These are phyloP conservation scores for Hippopotamyrus pictus DNA, from an alignment of 2,797 vertebrate genomes.

Conservation along the genomic window DNA sequence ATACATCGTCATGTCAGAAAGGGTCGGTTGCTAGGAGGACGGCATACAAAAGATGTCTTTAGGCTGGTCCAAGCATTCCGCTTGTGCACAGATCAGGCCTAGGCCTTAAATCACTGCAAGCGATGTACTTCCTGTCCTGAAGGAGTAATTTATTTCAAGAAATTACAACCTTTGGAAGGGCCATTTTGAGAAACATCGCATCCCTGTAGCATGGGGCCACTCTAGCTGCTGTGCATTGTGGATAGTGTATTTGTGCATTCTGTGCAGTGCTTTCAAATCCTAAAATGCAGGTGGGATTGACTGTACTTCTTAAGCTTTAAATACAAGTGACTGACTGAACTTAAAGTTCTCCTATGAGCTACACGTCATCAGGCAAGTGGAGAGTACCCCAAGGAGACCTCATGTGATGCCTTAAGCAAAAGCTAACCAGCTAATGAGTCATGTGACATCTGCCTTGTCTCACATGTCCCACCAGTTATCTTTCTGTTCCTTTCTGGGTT, in stretches of 20 bases:
- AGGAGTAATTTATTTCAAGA: background rate
- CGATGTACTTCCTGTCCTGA: background rate
- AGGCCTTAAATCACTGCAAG: background rate
- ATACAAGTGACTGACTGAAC: background rate
- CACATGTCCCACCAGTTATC: background rate
- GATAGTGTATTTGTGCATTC: background rate
- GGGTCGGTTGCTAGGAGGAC: conserved; percentile 79
- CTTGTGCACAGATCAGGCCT: background rate
- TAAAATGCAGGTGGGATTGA: background rate
- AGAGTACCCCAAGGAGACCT: background rate
- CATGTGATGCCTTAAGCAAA: background rate
- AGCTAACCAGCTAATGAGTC: background rate
- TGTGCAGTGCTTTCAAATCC: background rate
- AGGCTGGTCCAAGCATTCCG: background rate
- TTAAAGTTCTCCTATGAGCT: background rate
- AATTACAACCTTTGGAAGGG: background rate
- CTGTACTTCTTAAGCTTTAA: background rate
- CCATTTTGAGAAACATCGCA: background rate
- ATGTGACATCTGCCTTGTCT: background rate
- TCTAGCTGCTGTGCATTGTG: background rate
- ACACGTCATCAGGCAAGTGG: background rate
- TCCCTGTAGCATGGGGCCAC: background rate
- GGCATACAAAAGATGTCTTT: background rate
- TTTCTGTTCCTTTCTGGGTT: background rate
- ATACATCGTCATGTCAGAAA: conserved; percentile 99